Conservation (phyloP, 2,888 invertebrate species). For the Agrypnus murinus region DNA sequence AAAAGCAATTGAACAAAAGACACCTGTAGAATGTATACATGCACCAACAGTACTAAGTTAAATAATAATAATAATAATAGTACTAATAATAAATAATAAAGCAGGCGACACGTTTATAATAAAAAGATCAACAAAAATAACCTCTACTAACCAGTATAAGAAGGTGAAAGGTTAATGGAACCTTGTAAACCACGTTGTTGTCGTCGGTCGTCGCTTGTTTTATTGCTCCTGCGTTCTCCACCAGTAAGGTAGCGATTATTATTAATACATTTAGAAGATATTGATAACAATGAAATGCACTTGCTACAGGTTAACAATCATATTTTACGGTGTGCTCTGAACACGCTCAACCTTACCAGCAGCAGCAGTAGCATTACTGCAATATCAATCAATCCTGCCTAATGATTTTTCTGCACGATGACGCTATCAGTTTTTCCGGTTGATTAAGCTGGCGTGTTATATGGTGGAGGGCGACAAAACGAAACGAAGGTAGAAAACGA, state of each 20-base stretch:
- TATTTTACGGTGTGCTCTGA: neutral
- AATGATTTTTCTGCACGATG: constrained; percentile 58
- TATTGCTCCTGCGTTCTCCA: no score
- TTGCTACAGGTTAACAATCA: constrained; percentile 2
- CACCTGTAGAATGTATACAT: constrained; percentile 13
- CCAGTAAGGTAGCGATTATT: constrained; percentile 12
- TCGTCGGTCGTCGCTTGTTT: neutral
- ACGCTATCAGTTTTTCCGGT: constrained; percentile 65
- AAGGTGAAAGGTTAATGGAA: constrained; percentile 30
- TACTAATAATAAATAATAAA: no score
- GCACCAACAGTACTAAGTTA: neutral
- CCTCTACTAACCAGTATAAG: neutral
- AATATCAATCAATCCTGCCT: constrained; percentile 56
- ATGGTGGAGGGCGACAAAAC: constrained; percentile 60
- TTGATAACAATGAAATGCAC: constrained; percentile 11
- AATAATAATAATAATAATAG: no score
- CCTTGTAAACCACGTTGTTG: no score
- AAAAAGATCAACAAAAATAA: no score
- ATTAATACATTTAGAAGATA: constrained; percentile 10
- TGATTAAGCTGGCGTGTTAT: constrained; percentile 58
- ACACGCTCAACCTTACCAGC: no score
- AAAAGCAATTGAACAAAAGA: constrained; percentile 15
- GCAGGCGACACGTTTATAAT: no score
- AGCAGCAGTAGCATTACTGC: no score
- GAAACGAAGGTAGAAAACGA: constrained; percentile 47